Evolutionary conservation across 1,140 invertebrate species (phyloP).

Genomic region (Leptonema lineaticorne): DNA sequence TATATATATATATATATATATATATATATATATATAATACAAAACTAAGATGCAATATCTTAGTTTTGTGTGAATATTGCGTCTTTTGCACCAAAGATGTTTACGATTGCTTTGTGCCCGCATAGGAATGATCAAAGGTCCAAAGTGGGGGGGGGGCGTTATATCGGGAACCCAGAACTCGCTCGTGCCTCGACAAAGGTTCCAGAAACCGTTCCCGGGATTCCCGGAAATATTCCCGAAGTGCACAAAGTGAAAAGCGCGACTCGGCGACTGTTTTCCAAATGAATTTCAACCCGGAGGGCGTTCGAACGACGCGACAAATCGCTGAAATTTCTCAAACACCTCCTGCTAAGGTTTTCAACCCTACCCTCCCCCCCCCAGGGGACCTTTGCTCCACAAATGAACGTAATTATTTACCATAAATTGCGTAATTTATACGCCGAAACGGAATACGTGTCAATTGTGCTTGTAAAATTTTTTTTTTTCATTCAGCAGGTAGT

Average conservation of each 20-base stretch:
- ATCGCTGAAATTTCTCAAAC: constrained; percentile 18
- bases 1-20: background rate
- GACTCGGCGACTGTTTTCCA: background rate
- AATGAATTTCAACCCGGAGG: constrained; percentile 14
- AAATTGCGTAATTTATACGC: too few species aligned
- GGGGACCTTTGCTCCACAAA: too few species aligned
- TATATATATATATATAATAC: background rate
- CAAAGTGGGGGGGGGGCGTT: too few species aligned
- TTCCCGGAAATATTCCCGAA: background rate
- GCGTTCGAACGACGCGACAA: background rate
- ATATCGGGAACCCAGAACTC: too few species aligned
- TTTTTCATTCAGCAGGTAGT: too few species aligned
- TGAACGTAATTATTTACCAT: too few species aligned
- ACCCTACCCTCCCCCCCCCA: too few species aligned
- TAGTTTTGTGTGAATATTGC: too few species aligned
- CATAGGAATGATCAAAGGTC: constrained; percentile 12
- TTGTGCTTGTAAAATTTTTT: too few species aligned
- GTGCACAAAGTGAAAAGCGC: constrained; percentile 18
- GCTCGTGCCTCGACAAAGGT: constrained; percentile 10
- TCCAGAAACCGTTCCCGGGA: background rate
- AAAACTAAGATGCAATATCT: background rate
- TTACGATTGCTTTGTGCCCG: constrained; percentile 11
- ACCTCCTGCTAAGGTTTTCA: background rate
- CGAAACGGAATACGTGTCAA: too few species aligned
- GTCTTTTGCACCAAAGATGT: background rate